Percentiles rank a stretch among this genome's conserved stretches.
Evolutionary conservation across 2,888 invertebrate species (phyloP).

Genomic region (Ornithoptera alexandrae): DNA sequence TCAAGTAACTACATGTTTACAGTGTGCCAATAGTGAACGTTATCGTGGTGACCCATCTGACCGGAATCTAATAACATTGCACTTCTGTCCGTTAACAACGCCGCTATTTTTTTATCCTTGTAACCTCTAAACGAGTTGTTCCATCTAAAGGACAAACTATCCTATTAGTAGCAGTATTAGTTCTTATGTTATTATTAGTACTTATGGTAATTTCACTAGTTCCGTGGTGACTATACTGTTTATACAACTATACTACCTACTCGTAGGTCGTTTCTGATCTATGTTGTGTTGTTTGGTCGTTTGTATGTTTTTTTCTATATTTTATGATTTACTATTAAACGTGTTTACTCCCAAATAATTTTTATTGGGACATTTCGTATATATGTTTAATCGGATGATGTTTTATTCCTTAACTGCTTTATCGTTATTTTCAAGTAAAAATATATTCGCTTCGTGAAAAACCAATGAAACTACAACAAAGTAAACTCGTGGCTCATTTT

Average conservation of each 20-base stretch:
- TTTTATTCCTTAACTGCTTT: neutral
- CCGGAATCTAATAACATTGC: constrained; percentile 41
- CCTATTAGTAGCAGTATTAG: neutral
- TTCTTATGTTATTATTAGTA: no score
- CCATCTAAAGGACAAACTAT: neutral
- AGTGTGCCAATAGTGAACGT: constrained; percentile 36
- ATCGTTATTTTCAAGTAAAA: neutral
- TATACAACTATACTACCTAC: no score
- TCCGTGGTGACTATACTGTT: no score
- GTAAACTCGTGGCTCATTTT: constrained; percentile 17
- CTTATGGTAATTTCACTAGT: no score
- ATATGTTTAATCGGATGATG: no score
- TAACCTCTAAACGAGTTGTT: neutral
- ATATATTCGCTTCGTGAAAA: neutral
- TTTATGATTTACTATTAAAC: no score
- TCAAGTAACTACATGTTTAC: constrained; percentile 34
- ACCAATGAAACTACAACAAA: constrained; percentile 15
- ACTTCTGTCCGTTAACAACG: constrained; percentile 31
- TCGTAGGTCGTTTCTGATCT: no score
- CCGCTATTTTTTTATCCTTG: constrained; percentile 27
- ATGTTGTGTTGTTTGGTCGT: no score
- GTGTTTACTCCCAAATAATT: no score
- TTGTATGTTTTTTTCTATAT: no score
- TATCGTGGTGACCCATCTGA: constrained; percentile 37
- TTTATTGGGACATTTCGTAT: no score